phyloP scores from a whole-genome alignment of 1,140 invertebrate species.

The Bradysia coprophila region DNA sequence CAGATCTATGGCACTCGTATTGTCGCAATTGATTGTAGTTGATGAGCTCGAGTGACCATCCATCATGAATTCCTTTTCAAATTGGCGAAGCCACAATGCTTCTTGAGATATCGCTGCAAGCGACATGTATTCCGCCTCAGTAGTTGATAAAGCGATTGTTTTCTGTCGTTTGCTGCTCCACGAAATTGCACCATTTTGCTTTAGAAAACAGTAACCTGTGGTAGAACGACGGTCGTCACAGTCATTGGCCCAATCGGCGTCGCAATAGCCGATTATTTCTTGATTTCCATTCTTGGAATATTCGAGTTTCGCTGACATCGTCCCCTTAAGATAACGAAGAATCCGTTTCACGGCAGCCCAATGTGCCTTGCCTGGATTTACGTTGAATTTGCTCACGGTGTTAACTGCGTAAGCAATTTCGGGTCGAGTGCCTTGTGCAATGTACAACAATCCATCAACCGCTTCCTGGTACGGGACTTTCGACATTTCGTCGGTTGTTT shows the following conservation, averaged over 20 bases:
- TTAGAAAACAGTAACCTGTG: conserved; percentile 14
- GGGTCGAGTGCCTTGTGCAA: conserved; percentile 16
- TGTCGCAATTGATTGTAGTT: conserved; percentile 7
- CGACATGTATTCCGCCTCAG: no score
- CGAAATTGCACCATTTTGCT: conserved; percentile 10
- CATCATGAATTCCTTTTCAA: not conserved
- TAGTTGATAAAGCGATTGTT: no score
- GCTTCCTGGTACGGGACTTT: conserved; percentile 9
- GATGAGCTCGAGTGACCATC: not conserved
- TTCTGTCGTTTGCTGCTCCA: conserved; percentile 20
- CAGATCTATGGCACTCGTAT: conserved; percentile 12
- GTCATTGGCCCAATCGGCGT: no score
- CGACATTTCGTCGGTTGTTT: conserved; percentile 6
- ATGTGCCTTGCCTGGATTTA: conserved; percentile 9
- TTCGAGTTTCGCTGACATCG: conserved; percentile 8
- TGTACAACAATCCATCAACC: conserved; percentile 19
- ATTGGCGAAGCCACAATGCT: no score
- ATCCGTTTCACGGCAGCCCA: conserved; percentile 18
- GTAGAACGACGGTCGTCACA: conserved; percentile 8
- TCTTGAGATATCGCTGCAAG: no score
- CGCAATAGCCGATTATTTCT: not conserved
- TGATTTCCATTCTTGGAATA: not conserved
- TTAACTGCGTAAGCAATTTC: conserved; percentile 20
- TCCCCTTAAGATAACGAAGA: conserved; percentile 19
- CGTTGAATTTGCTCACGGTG: conserved; percentile 8